Evolutionary conservation across 2,888 invertebrate species (phyloP), one percentile per base, ranked within the genome.

Genomic region (Tetrapedia diversipes): DNA sequence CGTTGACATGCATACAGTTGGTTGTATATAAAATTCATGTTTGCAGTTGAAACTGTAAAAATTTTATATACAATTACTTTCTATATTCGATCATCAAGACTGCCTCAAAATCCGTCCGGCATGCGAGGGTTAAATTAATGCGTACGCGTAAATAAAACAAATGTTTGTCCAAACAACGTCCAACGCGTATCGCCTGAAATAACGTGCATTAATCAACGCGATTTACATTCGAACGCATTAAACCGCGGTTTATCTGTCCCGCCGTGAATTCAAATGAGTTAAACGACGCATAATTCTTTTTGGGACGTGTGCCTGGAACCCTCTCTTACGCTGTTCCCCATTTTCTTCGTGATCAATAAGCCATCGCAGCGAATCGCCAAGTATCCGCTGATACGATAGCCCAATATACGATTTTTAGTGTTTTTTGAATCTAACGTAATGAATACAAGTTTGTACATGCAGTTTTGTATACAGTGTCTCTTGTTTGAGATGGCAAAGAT

Each of bases 191-290:
- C 29, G 14, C 10, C 29, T 6, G 27, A 6, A 51, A 51, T 29
- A 29, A 27, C 8, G 10, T 4, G 29, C 27, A n/a, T 29, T 51
- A 29, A 51, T 51, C 24, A 27, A 1, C 1, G 16, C 22, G 27
- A 49, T 49, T 49, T 49, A 49, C 24, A 47, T 47, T 14, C 47
- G 22, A 24, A 19, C 53, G 22, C 14, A 19, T 54, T 32, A 37
- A 56, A 56, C 37, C 37, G 16, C 16, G 8, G 10, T 2, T 41
- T 39, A n/a, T 57, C 16, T 53, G 19, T 32, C 19, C 19, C 6
- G 19, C 19, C 11, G 7, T 19, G 32, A 53, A 19, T 32, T 19
- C 16, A 53, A 53, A 51, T 10, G 27, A 29, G 16, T 53, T 19
- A 19, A 32, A 53, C 32, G 32, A 53, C 6, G 6, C 14, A 6